Percentiles rank a stretch among this genome's conserved stretches.
Evolutionary conservation across 2,113 vertebrate genomes (phyloP).

Genomic region (Antennarius striatus): DNA sequence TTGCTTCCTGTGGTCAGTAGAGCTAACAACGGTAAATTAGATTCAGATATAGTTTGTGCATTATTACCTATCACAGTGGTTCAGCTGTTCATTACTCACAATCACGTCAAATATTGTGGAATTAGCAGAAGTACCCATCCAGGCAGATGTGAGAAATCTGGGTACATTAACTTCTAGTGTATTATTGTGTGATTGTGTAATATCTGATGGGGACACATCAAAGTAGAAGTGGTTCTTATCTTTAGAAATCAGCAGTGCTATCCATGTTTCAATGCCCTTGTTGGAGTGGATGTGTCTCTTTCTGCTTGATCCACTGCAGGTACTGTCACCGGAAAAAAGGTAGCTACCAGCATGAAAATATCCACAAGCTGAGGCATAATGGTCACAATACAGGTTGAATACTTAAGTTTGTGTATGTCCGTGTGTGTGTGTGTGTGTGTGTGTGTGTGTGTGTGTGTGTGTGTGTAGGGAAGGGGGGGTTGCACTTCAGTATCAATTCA

Average conservation of each 20-base stretch:
- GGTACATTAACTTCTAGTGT: constrained; percentile 23
- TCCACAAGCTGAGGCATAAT: constrained; percentile 73
- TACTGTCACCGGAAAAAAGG: constrained; percentile 67
- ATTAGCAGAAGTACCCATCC: background rate
- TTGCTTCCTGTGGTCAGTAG: constrained; percentile 22
- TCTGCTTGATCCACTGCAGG: constrained; percentile 61
- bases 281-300: constrained; percentile 59
- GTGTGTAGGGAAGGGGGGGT: constrained; percentile 3
- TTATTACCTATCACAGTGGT: too few relatives aligned
- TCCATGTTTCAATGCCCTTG: constrained; percentile 56
- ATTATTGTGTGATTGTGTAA: constrained; percentile 32
- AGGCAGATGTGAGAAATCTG: background rate
- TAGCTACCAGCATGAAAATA: constrained; percentile 78
- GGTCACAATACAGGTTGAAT: constrained; percentile 72
- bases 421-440: constrained; percentile 13
- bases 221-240: constrained; percentile 47
- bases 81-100: too few relatives aligned
- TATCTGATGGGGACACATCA: constrained; percentile 47
- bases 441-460: constrained; percentile 25
- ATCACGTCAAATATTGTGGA: too few relatives aligned
- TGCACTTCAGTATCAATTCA: constrained; percentile 85
- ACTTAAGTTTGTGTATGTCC: constrained; percentile 57
- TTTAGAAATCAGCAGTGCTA: constrained; percentile 38
- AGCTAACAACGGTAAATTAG: background rate
- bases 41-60: constrained; percentile 1